phyloP scores from a whole-genome alignment of 2,888 invertebrate genomes.

The Girardia tigrina region DNA sequence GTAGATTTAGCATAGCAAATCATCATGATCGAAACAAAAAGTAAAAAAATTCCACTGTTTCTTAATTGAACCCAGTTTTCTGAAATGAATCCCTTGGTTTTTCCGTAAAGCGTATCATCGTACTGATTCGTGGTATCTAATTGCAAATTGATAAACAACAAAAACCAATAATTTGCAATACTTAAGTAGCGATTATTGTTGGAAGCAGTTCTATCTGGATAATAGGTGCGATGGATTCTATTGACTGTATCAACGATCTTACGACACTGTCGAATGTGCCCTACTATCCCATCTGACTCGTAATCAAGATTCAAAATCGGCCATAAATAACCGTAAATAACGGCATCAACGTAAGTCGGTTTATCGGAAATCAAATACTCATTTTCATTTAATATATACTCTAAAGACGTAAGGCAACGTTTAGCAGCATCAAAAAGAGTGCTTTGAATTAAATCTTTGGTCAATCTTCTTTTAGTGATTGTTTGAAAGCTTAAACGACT shows the following conservation, averaged over 20 bases:
- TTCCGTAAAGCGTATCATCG: not conserved
- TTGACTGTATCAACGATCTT: not conserved
- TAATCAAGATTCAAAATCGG: slow-evolving; percentile 9
- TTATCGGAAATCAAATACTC: not conserved
- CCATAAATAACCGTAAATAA: not conserved
- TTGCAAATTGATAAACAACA: not conserved
- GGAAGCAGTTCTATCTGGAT: not conserved
- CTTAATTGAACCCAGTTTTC: slow-evolving; percentile 3
- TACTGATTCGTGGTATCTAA: not conserved
- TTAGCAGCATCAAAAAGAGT: not conserved
- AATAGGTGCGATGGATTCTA: not conserved
- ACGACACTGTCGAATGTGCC: not conserved
- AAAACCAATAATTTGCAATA: not conserved
- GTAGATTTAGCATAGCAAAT: slow-evolving; percentile 1
- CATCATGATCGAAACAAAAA: not conserved
- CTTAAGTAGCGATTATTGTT: not conserved
- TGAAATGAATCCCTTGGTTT: not conserved
- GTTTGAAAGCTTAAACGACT: slow-evolving; percentile 19
- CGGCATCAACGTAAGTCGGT: slow-evolving; percentile 17
- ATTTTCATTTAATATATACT: slow-evolving; percentile 9
- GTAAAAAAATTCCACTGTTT: not conserved
- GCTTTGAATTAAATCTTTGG: not conserved
- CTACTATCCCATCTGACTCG: not conserved
- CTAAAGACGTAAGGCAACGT: not conserved
- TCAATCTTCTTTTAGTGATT: not conserved